Percentiles rank a stretch among this genome's conserved stretches.
Evolutionary conservation across 2,888 invertebrate genomes (phyloP).

Genomic region (Deilephila porcellus): DNA sequence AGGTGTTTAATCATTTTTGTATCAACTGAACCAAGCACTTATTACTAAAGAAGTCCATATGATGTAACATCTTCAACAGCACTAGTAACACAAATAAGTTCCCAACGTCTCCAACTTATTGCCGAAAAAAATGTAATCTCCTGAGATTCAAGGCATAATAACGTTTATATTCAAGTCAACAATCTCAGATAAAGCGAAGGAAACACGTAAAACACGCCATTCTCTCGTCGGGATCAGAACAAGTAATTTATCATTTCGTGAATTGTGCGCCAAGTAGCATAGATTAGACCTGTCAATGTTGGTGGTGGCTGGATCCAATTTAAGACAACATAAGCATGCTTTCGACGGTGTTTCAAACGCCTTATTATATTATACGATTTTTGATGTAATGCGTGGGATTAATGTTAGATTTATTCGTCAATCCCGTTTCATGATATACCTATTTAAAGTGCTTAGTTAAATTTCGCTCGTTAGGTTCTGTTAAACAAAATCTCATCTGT

Average conservation of each 20-base stretch:
- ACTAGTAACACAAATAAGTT: background rate
- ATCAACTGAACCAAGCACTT: too few relatives aligned
- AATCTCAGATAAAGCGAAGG: conserved; percentile 6
- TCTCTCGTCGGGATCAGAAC: conserved; percentile 46
- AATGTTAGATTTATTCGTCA: too few relatives aligned
- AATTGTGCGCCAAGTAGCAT: conserved; percentile 15
- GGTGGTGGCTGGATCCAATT: background rate
- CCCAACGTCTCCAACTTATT: background rate
- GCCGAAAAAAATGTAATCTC: background rate
- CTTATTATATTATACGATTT: too few relatives aligned
- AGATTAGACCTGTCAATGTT: conserved; percentile 22
- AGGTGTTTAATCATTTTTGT: too few relatives aligned
- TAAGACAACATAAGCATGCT: conserved; percentile 20
- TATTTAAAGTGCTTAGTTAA: too few relatives aligned
- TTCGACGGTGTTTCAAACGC: background rate
- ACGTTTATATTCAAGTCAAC: conserved; percentile 2
- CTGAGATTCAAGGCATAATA: background rate
- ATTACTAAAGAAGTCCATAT: too few relatives aligned
- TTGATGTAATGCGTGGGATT: too few relatives aligned
- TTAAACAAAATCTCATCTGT: too few relatives aligned
- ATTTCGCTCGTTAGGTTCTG: too few relatives aligned
- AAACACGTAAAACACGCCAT: conserved; percentile 11
- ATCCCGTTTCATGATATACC: too few relatives aligned
- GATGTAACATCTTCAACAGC: background rate
- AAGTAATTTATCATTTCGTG: conserved; percentile 60